These are phyloP conservation scores for Phocides pigmalion DNA, from an alignment of 1,140 invertebrate species.

Conservation along the genomic window DNA sequence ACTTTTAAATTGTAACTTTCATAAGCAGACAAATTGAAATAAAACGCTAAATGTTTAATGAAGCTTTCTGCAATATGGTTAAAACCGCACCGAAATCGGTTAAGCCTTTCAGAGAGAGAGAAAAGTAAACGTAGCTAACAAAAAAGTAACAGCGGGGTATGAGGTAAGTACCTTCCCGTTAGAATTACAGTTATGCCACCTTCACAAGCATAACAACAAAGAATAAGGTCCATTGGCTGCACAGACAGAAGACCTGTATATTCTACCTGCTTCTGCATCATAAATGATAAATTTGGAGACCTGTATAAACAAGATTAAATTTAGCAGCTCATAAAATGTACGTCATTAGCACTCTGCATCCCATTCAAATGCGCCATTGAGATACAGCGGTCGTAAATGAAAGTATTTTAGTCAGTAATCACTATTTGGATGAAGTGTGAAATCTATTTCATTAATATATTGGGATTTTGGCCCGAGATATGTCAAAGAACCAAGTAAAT, in stretches of 20 bases:
- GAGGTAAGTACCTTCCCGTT: too few species aligned
- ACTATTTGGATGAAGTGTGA: slow-evolving; percentile 8
- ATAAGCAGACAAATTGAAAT: too few species aligned
- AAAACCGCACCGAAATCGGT: too few species aligned
- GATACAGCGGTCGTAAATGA: slow-evolving; percentile 22
- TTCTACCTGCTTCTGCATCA: neutral
- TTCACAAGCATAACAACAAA: too few species aligned
- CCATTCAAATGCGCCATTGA: slow-evolving; percentile 6
- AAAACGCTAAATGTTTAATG: too few species aligned
- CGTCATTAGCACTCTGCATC: slow-evolving; percentile 20
- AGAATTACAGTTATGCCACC: too few species aligned
- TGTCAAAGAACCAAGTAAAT: slow-evolving; percentile 53
- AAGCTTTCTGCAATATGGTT: too few species aligned
- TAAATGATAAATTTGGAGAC: neutral
- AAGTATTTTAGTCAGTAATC: slow-evolving; percentile 23
- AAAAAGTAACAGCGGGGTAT: too few species aligned
- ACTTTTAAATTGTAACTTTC: too few species aligned
- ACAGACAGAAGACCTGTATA: neutral
- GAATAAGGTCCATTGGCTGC: too few species aligned
- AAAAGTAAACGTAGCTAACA: too few species aligned
- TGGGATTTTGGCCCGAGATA: slow-evolving; percentile 36
- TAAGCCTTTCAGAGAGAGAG: too few species aligned
- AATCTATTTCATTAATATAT: slow-evolving; percentile 32
- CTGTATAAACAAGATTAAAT: slow-evolving; percentile 14
- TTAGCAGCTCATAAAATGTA: slow-evolving; percentile 16